A percentile compares a stretch with the other conserved stretches of the same genome.
phyloP scores from a whole-genome alignment of 64 coral and sea anemone species.

The Actinia equina region DNA sequence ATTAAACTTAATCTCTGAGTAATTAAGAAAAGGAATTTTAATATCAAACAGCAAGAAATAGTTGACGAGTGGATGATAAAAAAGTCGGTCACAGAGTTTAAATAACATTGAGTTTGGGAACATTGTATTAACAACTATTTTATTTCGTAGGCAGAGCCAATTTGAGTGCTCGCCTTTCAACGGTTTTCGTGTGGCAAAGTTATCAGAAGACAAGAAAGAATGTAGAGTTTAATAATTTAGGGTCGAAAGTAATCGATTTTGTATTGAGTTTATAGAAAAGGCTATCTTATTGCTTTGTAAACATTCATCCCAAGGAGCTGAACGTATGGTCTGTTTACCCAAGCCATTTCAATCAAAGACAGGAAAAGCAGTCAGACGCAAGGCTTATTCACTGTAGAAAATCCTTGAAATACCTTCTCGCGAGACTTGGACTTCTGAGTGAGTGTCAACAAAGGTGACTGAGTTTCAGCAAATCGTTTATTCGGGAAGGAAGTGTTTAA shows the following conservation, averaged over 20 bases:
- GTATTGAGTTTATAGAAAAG: not conserved
- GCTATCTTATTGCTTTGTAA: constrained; percentile 13
- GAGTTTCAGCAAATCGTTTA: constrained; percentile 1
- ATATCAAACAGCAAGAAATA: not conserved
- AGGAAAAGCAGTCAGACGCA: not conserved
- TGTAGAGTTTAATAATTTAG: not conserved
- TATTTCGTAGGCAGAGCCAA: not conserved
- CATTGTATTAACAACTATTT: not conserved
- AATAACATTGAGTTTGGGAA: not conserved
- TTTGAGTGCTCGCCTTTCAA: not conserved
- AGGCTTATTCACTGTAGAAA: not conserved
- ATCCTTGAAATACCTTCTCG: not conserved
- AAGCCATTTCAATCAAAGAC: not conserved
- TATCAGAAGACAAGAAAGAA: constrained; percentile 4
- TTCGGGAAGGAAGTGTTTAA: not conserved
- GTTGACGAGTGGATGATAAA: not conserved
- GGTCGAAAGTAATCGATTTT: constrained; percentile 13
- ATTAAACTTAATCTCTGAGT: not conserved
- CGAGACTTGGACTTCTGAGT: not conserved
- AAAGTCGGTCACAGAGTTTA: not conserved
- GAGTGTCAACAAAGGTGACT: not conserved
- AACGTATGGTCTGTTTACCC: not conserved
- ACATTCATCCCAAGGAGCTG: not conserved
- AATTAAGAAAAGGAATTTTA: not conserved
- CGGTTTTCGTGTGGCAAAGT: constrained; percentile 16